Conservation (phyloP, 2,888 invertebrate genomes). For the Cheilosia grossa region DNA sequence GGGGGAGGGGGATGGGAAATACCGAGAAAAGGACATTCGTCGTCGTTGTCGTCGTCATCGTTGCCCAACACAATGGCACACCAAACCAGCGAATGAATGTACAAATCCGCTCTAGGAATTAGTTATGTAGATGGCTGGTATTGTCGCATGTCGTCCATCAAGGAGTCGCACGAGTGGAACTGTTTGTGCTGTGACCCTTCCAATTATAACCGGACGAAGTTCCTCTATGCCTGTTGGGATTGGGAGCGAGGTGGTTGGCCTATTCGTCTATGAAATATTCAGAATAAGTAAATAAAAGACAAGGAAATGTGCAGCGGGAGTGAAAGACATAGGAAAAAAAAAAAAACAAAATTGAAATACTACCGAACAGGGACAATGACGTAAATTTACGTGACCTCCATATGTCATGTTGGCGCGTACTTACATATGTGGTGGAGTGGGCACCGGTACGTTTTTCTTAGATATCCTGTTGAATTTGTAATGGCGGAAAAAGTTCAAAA, state of each 20-base stretch:
- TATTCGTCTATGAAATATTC: conserved; percentile 67
- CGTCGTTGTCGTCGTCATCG: background rate
- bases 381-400: conserved; percentile 71
- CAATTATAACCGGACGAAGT: conserved; percentile 52
- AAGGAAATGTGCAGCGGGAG: conserved; percentile 42
- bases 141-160: conserved; percentile 75
- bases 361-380: conserved; percentile 29
- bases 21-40: conserved; percentile 45
- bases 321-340: conserved; percentile 11
- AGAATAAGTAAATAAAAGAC: conserved; percentile 71
- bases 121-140: conserved; percentile 69
- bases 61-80: conserved; percentile 41
- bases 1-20: conserved; percentile 30
- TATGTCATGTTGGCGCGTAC: conserved; percentile 57
- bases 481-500: conserved; percentile 71
- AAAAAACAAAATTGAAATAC: background rate
- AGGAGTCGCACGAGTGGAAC: conserved; percentile 60
- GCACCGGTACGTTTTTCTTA: conserved; percentile 19
- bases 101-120: conserved; percentile 67
- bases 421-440: background rate
- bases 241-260: conserved; percentile 34
- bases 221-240: conserved; percentile 12
- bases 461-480: conserved; percentile 71
- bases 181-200: conserved; percentile 72
- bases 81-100: conserved; percentile 18